These are phyloP conservation scores for Prionailurus bengalensis DNA, from an alignment of 2,113 vertebrate genomes.

Conservation along the genomic window DNA sequence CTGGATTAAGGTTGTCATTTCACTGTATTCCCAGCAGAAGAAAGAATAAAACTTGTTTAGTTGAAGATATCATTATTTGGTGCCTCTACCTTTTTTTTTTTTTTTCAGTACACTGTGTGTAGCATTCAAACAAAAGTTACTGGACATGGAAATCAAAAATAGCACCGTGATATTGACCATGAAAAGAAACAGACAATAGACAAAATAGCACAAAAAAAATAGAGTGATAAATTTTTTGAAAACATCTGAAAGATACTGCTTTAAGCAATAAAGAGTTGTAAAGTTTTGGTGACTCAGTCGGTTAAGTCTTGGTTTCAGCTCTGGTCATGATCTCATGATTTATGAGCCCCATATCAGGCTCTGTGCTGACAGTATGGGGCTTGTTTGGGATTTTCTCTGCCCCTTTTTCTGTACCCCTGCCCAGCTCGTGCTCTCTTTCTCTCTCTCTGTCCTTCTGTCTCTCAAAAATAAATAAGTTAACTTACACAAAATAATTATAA, in stretches of 20 bases:
- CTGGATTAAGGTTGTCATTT: not conserved
- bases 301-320: too few relatives aligned
- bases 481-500: not conserved
- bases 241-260: not conserved
- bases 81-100: not conserved
- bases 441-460: too few relatives aligned
- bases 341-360: too few relatives aligned
- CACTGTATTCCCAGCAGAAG: not conserved
- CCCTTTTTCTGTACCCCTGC: too few relatives aligned
- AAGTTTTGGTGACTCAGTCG: too few relatives aligned
- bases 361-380: too few relatives aligned
- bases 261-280: not conserved
- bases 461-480: too few relatives aligned
- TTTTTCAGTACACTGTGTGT: not conserved
- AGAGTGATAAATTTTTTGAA: conserved; percentile 10
- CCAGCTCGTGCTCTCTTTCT: too few relatives aligned
- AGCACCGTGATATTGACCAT: not conserved
- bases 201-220: not conserved
- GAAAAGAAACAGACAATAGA: not conserved
- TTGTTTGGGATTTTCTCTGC: too few relatives aligned
- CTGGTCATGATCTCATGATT: too few relatives aligned
- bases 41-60: not conserved
- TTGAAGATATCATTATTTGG: not conserved
- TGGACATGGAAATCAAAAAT: not conserved
- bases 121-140: not conserved